Percentiles rank a stretch among this genome's conserved stretches.
These are phyloP conservation scores for Anoplopoma fimbria DNA, from an alignment of 2,113 vertebrate genomes.

Conservation along the genomic window DNA sequence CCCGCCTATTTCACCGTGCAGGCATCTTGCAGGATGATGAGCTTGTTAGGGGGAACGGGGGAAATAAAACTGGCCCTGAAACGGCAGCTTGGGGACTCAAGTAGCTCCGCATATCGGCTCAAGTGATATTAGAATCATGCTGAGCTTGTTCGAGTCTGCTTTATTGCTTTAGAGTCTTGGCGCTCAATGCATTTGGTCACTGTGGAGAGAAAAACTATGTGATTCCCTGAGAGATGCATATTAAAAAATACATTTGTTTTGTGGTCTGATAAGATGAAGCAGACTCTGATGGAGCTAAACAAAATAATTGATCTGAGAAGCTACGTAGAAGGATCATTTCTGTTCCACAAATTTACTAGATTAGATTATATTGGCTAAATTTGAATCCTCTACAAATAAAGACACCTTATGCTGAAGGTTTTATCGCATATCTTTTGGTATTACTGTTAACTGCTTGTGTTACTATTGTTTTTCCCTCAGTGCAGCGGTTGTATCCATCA, in stretches of 20 bases:
- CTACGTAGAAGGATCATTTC: background rate
- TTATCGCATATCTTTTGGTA: background rate
- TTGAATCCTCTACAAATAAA: background rate
- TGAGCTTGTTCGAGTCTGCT: constrained; percentile 68
- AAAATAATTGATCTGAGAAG: background rate
- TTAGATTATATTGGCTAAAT: background rate
- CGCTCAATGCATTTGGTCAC: constrained; percentile 24
- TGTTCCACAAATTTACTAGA: background rate
- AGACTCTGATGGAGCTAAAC: background rate
- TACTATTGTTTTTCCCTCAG: background rate
- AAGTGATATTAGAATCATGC: constrained; percentile 68
- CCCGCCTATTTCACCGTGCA: constrained; percentile 29
- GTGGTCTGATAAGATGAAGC: constrained; percentile 13
- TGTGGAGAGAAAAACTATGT: constrained; percentile 14
- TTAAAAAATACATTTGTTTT: constrained; percentile 27
- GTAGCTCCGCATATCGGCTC: constrained; percentile 11
- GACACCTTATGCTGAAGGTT: background rate
- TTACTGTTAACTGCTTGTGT: background rate
- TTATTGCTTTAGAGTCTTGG: constrained; percentile 67
- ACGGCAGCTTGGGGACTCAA: constrained; percentile 45
- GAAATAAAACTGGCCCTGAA: constrained; percentile 67
- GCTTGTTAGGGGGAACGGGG: constrained; percentile 53
- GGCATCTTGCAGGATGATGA: constrained; percentile 33
- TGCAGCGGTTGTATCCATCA: background rate
- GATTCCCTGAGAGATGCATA: constrained; percentile 29